Evolutionary conservation across 2,797 vertebrate species (phyloP), one percentile per base, ranked within the genome.

Genomic region (Myotis findleyi): DNA sequence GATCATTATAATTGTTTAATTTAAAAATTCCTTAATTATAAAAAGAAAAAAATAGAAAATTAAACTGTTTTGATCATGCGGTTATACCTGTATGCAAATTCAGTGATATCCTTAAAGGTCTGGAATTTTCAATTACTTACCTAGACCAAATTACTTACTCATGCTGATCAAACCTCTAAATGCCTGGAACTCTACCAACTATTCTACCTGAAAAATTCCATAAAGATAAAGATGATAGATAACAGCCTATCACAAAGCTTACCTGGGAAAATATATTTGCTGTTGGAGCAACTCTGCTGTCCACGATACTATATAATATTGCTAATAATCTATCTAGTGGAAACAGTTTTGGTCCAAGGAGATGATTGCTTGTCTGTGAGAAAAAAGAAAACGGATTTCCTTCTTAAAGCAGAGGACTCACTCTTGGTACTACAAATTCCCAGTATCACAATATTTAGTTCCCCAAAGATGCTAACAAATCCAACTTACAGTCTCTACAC

Each of bases 201-300:
- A 88, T 0, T 84, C 30, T 0, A 92, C 25, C 57, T 57, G 3
- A 92, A 88, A 51, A 95, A 87, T 76, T 92, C 6, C 33, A 93
- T 18, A 41, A 25, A 97, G 8, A 89, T 16, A 33, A 14, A 96
- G 11, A 71, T 21, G 64, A 57, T 23, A 89, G 81, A 86, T 6
- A 13, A 97, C 16, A 72, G 9, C 2, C 36, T 3, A 49, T 81
- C 57, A 49, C 51, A 23, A 66, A 44, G 92, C 98, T 98, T 94
- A 99, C 99, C 99, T 99, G 99, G 30, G 99, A 99, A 98, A 99
- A 99, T 96, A 99, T 99, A 98, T 99, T 99, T 98, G 99, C 99
- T 16, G 99, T 99, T 36, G 99, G 99, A 89, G 99, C 99, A 73
- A 99, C 99, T 97, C 99, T 98, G 97, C 98, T 99, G 98, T 99